Conservation (phyloP, 2,888 invertebrate genomes). For the Tenthredo distinguenda region DNA sequence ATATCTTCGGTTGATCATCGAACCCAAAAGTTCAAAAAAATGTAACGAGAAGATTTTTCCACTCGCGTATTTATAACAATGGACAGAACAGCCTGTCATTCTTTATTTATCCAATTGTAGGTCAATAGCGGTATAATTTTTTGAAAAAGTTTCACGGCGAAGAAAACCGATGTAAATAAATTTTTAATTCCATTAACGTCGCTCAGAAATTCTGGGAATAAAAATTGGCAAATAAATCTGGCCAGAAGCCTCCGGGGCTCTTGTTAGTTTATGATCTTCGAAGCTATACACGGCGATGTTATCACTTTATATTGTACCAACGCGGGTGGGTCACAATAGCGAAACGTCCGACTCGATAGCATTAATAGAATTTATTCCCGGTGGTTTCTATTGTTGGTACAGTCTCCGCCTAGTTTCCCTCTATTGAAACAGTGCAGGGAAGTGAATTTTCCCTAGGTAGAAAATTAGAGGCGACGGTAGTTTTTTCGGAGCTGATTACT, state of each 20-base stretch:
- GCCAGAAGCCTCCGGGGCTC: background rate
- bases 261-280: background rate
- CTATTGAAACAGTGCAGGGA: background rate
- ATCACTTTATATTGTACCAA: background rate
- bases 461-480: background rate
- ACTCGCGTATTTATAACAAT: too few species aligned
- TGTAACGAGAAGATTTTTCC: too few species aligned
- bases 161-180: background rate
- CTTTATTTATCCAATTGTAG: too few species aligned
- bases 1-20: too few species aligned
- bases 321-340: conserved; percentile 3
- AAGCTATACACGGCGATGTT: conserved; percentile 3
- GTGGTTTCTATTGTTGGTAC: conserved; percentile 10
- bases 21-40: too few species aligned
- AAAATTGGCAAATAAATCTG: background rate
- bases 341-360: background rate
- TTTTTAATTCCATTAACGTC: background rate
- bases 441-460: background rate
- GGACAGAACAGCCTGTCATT: too few species aligned
- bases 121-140: too few species aligned
- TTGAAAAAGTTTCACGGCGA: background rate
- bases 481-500: too few species aligned
- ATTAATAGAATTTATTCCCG: conserved; percentile 7
- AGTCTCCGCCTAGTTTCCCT: background rate
- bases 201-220: background rate